These are phyloP conservation scores for Lacanobia oleracea DNA, from an alignment of 2,888 invertebrate genomes.

Conservation along the genomic window DNA sequence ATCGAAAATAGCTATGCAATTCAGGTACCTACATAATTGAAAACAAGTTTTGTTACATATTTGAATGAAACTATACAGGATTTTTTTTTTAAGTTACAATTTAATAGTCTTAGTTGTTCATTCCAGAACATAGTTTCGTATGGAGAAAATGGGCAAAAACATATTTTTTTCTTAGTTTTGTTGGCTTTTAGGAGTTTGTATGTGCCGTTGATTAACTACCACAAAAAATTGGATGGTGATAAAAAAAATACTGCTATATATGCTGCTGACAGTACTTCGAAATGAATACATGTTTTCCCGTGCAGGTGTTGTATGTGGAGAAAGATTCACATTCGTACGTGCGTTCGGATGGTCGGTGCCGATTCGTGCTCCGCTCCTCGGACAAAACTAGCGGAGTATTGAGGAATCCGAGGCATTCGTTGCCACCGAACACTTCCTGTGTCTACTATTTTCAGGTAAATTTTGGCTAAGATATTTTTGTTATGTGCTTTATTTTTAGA, in stretches of 20 bases:
- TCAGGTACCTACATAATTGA: background rate
- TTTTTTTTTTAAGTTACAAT: no score
- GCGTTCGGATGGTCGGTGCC: conserved; percentile 93
- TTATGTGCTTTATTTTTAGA: background rate
- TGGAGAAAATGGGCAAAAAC: no score
- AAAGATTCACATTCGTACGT: conserved; percentile 94
- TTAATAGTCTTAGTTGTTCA: no score
- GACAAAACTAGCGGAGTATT: conserved; percentile 94
- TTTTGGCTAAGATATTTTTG: conserved; percentile 22
- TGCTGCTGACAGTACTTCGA: background rate
- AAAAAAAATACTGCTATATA: background rate
- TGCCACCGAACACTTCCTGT: conserved; percentile 95
- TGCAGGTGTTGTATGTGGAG: conserved; percentile 93
- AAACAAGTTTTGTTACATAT: no score
- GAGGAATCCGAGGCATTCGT: conserved; percentile 94
- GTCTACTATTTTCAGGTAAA: conserved; percentile 93
- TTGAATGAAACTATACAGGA: no score
- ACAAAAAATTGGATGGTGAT: background rate
- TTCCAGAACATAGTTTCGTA: no score
- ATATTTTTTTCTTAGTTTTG: no score
- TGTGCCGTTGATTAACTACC: no score
- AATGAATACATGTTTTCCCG: conserved; percentile 43
- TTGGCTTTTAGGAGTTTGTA: no score
- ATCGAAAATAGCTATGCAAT: background rate
- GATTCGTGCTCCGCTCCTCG: conserved; percentile 94